Percentiles rank a stretch among this genome's conserved stretches.
These are phyloP conservation scores for Pseudorhombus dupliciocellatus DNA, from an alignment of 2,113 vertebrate species.

Conservation along the genomic window DNA sequence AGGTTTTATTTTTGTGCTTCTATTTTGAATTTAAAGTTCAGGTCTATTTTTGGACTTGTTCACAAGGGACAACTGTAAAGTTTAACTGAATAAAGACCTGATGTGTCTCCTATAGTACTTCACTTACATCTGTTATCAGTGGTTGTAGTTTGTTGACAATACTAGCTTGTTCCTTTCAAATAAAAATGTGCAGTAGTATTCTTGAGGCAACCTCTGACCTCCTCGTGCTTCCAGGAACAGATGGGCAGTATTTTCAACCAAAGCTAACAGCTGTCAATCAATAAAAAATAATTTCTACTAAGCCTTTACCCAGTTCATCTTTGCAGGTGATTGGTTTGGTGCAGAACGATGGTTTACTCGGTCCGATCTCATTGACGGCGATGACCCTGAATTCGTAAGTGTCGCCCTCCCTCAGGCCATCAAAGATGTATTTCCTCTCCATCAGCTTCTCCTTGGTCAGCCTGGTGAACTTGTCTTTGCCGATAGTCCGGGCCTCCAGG, in stretches of 20 bases:
- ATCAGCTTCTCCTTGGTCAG: constrained; percentile 92
- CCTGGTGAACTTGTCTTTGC: constrained; percentile 92
- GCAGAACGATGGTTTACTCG: constrained; percentile 94
- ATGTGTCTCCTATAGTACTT: neutral
- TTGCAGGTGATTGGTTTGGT: constrained; percentile 97
- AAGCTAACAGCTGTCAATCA: neutral
- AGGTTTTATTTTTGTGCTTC: neutral
- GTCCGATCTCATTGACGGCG: constrained; percentile 94
- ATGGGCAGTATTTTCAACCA: neutral
- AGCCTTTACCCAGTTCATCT: constrained; percentile 90
- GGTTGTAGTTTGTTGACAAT: neutral
- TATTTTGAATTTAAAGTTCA: neutral
- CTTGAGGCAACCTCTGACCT: neutral
- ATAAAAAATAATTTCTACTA: neutral
- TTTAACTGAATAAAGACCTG: neutral
- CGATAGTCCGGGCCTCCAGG: constrained; percentile 93
- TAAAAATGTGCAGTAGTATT: neutral
- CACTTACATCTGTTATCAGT: neutral
- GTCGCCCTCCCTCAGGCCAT: constrained; percentile 93
- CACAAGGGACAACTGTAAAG: neutral
- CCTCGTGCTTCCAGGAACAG: neutral
- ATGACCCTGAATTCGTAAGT: constrained; percentile 94
- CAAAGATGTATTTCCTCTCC: constrained; percentile 88
- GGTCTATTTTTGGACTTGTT: too few species aligned
- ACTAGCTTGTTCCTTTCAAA: neutral